phyloP scores from a whole-genome alignment of 2,888 invertebrate genomes.

The Cryptus viduatorius region DNA sequence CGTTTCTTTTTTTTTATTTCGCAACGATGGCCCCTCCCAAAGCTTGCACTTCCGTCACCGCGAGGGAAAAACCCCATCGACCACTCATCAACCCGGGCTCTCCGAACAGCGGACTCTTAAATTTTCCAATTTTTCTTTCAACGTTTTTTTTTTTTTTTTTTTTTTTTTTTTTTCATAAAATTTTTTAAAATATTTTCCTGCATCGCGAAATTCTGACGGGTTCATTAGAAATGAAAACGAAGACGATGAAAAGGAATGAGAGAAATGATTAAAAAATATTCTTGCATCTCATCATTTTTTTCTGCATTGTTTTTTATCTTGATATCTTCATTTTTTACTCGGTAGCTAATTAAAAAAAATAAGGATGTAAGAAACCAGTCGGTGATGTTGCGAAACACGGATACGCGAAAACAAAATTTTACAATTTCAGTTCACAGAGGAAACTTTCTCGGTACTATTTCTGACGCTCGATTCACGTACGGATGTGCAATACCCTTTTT shows the following conservation, averaged over 20 bases:
- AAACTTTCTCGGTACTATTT: background rate
- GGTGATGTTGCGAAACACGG: background rate
- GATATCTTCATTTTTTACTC: background rate
- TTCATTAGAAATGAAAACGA: no score
- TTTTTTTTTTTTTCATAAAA: no score
- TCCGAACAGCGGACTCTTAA: background rate
- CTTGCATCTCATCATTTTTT: background rate
- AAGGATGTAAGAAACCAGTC: no score
- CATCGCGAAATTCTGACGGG: no score
- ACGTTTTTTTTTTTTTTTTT: background rate
- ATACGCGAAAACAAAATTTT: background rate
- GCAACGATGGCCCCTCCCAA: slow-evolving; percentile 53
- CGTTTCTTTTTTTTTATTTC: slow-evolving; percentile 42
- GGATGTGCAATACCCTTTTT: background rate
- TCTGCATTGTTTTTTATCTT: no score
- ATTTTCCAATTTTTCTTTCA: background rate
- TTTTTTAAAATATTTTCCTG: no score
- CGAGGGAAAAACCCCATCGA: slow-evolving; percentile 3
- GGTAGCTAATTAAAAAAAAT: slow-evolving; percentile 1
- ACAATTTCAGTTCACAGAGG: background rate
- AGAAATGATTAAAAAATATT: background rate
- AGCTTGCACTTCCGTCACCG: slow-evolving; percentile 70
- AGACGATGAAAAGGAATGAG: no score
- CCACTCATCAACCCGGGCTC: background rate
- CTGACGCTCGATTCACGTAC: background rate